These are phyloP conservation scores for Lasioglossum baleicum DNA, from an alignment of 1,140 invertebrate species.

Conservation along the genomic window DNA sequence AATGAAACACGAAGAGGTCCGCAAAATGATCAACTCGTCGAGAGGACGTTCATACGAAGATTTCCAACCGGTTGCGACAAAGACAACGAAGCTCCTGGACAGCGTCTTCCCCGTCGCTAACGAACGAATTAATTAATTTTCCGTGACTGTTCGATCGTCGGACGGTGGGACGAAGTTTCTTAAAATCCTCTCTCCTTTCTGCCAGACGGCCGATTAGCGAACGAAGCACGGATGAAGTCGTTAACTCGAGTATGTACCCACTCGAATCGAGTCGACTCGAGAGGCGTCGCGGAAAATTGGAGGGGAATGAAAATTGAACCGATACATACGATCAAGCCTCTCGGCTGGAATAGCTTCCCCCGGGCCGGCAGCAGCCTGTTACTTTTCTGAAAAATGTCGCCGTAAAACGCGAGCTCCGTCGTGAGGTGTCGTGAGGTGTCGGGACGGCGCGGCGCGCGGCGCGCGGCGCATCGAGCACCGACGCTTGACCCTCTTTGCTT, in stretches of 20 bases:
- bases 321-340: constrained; percentile 48
- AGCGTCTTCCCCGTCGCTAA: constrained; percentile 56
- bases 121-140: constrained; percentile 66
- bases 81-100: constrained; percentile 20
- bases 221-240: constrained; percentile 67
- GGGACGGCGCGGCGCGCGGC: not conserved
- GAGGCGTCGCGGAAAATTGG: constrained; percentile 61
- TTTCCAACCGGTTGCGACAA: not conserved
- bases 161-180: constrained; percentile 18
- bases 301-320: constrained; percentile 66
- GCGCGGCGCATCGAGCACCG: not conserved
- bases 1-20: too few relatives aligned
- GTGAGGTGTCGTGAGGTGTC: constrained; percentile 5
- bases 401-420: not conserved
- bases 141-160: not conserved
- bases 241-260: constrained; percentile 74
- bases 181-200: constrained; percentile 1
- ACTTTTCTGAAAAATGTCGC: constrained; percentile 8
- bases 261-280: constrained; percentile 58
- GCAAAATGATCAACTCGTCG: too few relatives aligned
- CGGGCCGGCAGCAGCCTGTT: not conserved
- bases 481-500: not conserved
- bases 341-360: constrained; percentile 29
- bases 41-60: too few relatives aligned
- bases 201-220: constrained; percentile 35